Evolutionary conservation across 1,140 invertebrate species (phyloP).

Genomic region (Papilio xuthus): DNA sequence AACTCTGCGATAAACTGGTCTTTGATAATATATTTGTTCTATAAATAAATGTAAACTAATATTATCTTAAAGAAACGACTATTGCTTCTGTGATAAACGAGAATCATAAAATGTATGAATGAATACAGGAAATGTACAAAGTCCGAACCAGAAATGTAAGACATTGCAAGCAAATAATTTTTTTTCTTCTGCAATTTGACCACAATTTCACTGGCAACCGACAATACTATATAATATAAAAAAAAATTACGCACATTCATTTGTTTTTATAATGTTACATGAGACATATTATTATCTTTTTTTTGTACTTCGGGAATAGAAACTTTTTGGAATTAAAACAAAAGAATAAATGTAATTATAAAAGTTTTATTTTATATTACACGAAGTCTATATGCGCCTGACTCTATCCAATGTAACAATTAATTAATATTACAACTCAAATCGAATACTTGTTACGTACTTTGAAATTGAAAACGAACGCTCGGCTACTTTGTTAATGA

Average conservation of each 20-base stretch:
- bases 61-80: conserved; percentile 3
- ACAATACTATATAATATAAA: neutral
- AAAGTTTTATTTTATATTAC: neutral
- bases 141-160: neutral
- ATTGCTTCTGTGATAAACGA: neutral
- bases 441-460: conserved; percentile 4
- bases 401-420: neutral
- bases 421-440: neutral
- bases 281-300: neutral
- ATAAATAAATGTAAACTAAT: neutral
- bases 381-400: neutral
- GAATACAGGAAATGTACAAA: conserved; percentile 1
- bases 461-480: conserved; percentile 5
- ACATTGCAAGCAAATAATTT: neutral
- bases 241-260: neutral
- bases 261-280: neutral
- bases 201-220: too few relatives aligned
- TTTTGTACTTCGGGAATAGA: too few relatives aligned
- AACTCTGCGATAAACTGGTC: neutral
- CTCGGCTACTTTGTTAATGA: neutral
- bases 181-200: too few relatives aligned
- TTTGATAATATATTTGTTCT: neutral
- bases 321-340: neutral
- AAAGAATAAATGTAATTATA: neutral
- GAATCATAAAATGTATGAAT: conserved; percentile 11